Evolutionary conservation across 1,140 invertebrate genomes (phyloP).

Genomic region (Papilio helenus): DNA sequence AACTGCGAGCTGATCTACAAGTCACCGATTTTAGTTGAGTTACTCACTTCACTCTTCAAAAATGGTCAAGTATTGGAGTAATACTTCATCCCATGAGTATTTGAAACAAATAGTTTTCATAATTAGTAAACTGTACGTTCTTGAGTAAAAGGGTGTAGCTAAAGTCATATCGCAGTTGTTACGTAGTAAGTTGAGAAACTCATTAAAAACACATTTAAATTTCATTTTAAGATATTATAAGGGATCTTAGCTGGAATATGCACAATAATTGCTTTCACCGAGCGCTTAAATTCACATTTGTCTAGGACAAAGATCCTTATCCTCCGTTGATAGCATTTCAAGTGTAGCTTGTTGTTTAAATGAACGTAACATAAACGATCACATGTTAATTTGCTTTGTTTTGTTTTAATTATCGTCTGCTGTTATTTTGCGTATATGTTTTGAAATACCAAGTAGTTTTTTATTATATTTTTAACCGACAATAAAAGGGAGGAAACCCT

Average conservation of each 20-base stretch:
- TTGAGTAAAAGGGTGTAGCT: background rate
- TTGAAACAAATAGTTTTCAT: background rate
- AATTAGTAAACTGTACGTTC: background rate
- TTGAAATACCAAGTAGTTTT: background rate
- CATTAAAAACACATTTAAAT: conserved; percentile 28
- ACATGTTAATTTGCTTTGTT: conserved; percentile 25
- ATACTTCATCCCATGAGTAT: too few relatives aligned
- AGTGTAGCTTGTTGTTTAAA: conserved; percentile 26
- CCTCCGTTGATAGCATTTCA: conserved; percentile 23
- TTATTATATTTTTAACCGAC: too few relatives aligned
- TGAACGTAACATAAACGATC: background rate
- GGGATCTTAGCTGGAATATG: conserved; percentile 24
- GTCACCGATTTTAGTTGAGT: too few relatives aligned
- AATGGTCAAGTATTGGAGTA: too few relatives aligned
- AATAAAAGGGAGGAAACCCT: too few relatives aligned
- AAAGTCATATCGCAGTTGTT: background rate
- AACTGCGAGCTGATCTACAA: too few relatives aligned
- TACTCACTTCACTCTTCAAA: too few relatives aligned
- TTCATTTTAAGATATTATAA: conserved; percentile 15
- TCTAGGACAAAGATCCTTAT: conserved; percentile 32
- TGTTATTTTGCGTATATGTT: background rate
- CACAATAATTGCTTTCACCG: conserved; percentile 23
- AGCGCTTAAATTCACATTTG: conserved; percentile 37
- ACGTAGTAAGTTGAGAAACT: background rate
- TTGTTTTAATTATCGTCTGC: background rate